Base-by-base conservation (phyloP, 2,797 vertebrate genomes). In the Sandelia bainsii region DNA sequence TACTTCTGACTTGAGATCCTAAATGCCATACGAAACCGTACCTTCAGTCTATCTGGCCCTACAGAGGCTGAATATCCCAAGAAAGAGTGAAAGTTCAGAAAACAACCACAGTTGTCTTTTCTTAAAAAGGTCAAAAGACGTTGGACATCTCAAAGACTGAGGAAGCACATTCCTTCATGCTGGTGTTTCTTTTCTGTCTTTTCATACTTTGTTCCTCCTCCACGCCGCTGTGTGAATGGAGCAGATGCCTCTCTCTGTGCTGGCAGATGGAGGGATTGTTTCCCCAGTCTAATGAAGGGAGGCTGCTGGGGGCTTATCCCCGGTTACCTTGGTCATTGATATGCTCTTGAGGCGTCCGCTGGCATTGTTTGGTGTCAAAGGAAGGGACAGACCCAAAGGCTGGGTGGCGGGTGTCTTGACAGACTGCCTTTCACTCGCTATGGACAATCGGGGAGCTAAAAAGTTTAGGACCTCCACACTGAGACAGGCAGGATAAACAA, bases 201-300 rank as follows among this genome's bases (percentile, higher is more conserved):
- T 83, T 85, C 77, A 81, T 10, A 12, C 51, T 5, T 9, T 0
- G 75, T 12, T 20, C 77, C 82, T 88, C 80, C 82, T 87, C 79
- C 76, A 11, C 13, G 60, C 20, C 12, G 16, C 63, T 5, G 62
- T 83, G 79, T 91, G 88, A 91, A 88, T 62, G 85, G 80, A 91
- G 62, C 93, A 93, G 92, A 93, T 93, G 91, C 89, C 77, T 69
- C 74, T 46, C 76, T 58, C 59, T 77, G 80, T 77, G 88, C 63
- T 14, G 82, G 89, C 91, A 93, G 91, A 92, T 93, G 92, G 93
- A 78, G 52, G 84, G 82, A 90, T 90, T 92, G 87, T 88, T 83
- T 75, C 77, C 79, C 61, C 46, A 8, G 57, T 72, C 67, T 89
- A 87, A 85, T 87, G 81, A 87, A 83, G 87, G 84, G 66, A 54